A percentile compares a stretch with the other conserved stretches of the same genome.
phyloP scores from a whole-genome alignment of 2,888 invertebrate species.

The Bruchidius siliquastri region DNA sequence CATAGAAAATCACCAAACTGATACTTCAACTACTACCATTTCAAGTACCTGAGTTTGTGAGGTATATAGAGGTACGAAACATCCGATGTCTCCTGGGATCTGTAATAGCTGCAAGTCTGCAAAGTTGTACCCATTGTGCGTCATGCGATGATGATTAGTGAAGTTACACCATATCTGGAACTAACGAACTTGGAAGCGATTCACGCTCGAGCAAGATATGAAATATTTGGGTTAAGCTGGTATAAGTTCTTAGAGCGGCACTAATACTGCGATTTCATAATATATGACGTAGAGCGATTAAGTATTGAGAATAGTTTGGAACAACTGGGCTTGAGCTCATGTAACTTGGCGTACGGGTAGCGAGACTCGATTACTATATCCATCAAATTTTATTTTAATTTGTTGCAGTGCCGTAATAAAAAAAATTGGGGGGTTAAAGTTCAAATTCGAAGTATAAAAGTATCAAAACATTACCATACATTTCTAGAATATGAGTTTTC shows the following conservation, averaged over 20 bases:
- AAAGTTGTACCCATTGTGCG: neutral
- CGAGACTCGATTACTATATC: no score
- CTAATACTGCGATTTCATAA: neutral
- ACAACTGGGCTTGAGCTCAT: neutral
- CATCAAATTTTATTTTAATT: no score
- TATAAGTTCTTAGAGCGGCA: neutral
- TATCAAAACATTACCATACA: no score
- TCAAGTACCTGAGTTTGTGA: neutral
- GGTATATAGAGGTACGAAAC: neutral
- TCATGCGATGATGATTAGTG: neutral
- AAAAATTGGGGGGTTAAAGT: no score
- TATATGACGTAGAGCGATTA: neutral
- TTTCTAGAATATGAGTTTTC: no score
- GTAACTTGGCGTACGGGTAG: no score
- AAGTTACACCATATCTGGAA: neutral
- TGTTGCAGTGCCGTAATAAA: no score
- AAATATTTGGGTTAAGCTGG: neutral
- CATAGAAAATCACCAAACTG: no score
- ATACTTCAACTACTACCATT: no score
- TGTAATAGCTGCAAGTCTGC: neutral
- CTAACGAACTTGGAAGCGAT: neutral
- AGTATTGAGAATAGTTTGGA: neutral
- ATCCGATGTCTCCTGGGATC: neutral
- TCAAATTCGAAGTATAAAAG: no score
- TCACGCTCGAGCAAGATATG: neutral